Conservation (phyloP, 2,113 vertebrate species). For the Carlito syrichta region DNA sequence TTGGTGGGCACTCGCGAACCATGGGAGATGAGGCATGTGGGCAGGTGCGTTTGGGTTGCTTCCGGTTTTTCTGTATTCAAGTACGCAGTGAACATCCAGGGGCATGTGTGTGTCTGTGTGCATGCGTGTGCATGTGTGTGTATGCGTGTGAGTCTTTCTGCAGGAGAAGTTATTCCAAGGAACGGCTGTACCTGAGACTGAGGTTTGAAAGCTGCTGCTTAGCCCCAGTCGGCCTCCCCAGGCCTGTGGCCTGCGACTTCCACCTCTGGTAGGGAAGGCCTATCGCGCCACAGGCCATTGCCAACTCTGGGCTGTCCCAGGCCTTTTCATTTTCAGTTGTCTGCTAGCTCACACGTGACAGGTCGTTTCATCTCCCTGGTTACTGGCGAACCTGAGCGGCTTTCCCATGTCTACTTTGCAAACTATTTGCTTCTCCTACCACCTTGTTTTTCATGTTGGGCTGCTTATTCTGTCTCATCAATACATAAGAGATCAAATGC, state of each 20-base stretch:
- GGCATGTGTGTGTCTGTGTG: background rate
- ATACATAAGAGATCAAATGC: background rate
- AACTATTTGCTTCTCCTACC: background rate
- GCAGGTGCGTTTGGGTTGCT: background rate
- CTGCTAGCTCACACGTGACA: background rate
- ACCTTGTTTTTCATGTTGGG: background rate
- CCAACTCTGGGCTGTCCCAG: no score
- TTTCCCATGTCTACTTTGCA: background rate
- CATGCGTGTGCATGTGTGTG: background rate
- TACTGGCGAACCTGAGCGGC: background rate
- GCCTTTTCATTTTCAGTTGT: background rate
- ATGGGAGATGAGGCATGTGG: background rate
- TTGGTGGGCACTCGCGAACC: background rate
- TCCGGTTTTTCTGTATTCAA: background rate
- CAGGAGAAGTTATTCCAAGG: background rate
- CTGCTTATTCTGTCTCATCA: background rate
- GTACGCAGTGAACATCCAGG: background rate
- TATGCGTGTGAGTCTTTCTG: background rate
- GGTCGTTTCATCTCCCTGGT: background rate
- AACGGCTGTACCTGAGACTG: background rate
- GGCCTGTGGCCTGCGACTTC: background rate
- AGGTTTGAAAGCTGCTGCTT: background rate
- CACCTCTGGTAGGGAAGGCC: no score
- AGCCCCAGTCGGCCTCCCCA: accelerated
- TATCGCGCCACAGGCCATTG: no score